Evolutionary conservation across 2,888 invertebrate genomes (phyloP).

Genomic region (Drosophila mulleri): DNA sequence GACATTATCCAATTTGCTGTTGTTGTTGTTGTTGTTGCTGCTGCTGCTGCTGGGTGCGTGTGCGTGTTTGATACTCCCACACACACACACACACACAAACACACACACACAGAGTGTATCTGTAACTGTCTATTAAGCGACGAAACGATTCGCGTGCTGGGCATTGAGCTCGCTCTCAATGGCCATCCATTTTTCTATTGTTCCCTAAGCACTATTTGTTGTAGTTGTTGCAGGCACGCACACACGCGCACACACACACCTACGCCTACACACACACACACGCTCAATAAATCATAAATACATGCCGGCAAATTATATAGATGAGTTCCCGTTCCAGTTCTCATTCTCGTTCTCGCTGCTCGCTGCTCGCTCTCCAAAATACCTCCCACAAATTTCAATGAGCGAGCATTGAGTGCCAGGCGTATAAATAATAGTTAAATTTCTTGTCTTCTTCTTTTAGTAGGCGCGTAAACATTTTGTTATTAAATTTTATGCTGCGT

Average conservation of each 20-base stretch:
- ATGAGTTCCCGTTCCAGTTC: slow-evolving; percentile 54
- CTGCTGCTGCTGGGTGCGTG: slow-evolving; percentile 32
- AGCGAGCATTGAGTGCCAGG: slow-evolving; percentile 56
- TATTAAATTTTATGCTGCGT: slow-evolving; percentile 77
- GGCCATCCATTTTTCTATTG: slow-evolving; percentile 76
- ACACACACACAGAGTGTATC: slow-evolving; percentile 44
- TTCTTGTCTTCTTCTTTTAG: slow-evolving; percentile 40
- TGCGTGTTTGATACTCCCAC: slow-evolving; percentile 60
- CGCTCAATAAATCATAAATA: slow-evolving; percentile 80
- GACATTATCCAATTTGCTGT: slow-evolving; percentile 80
- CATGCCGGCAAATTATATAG: slow-evolving; percentile 78
- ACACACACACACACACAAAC: slow-evolving; percentile 4
- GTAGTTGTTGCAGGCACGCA: slow-evolving; percentile 72
- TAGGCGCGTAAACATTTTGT: slow-evolving; percentile 68
- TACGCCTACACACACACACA: slow-evolving; percentile 59
- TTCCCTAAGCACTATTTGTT: slow-evolving; percentile 70
- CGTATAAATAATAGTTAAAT: slow-evolving; percentile 79
- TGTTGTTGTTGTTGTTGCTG: slow-evolving; percentile 22
- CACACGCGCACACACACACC: slow-evolving; percentile 37
- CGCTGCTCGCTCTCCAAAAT: slow-evolving; percentile 5
- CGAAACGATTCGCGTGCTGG: slow-evolving; percentile 75
- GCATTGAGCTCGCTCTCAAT: slow-evolving; percentile 70
- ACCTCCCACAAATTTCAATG: slow-evolving; percentile 37
- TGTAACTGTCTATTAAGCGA: slow-evolving; percentile 66
- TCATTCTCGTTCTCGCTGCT: slow-evolving; percentile 11